Evolutionary conservation across 1,140 invertebrate species (phyloP).

Genomic region (Calliopsis andreniformis): DNA sequence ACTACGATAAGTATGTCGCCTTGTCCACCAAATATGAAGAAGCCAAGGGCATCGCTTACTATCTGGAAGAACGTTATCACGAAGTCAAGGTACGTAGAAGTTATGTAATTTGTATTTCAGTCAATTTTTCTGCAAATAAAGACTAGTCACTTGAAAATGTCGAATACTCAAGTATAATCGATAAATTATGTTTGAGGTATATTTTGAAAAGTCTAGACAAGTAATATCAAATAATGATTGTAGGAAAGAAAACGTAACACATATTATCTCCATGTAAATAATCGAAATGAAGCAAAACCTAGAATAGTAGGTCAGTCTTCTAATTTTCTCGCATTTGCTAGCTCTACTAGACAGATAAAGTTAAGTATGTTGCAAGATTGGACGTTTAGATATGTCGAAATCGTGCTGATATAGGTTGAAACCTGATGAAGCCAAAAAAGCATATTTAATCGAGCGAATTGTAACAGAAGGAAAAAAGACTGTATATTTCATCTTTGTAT

Average conservation of each 20-base stretch:
- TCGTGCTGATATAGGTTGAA: not conserved
- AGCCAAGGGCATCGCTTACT: constrained; percentile 84
- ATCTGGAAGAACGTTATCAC: constrained; percentile 86
- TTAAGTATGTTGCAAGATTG: not conserved
- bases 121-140: not conserved
- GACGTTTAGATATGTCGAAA: not conserved
- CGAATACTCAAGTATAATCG: not conserved
- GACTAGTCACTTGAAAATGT: not conserved
- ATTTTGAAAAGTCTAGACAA: too few species aligned
- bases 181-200: too few species aligned
- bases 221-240: too few species aligned
- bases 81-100: constrained; percentile 83
- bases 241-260: too few species aligned
- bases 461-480: too few species aligned
- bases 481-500: too few species aligned
- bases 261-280: too few species aligned
- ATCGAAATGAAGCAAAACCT: too few species aligned
- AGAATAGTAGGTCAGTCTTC: too few species aligned
- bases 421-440: constrained; percentile 39
- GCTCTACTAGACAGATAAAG: too few species aligned
- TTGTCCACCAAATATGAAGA: constrained; percentile 85
- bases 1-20: constrained; percentile 85
- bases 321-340: too few species aligned
- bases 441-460: not conserved
- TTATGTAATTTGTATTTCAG: not conserved